Evolutionary conservation across 2,113 vertebrate genomes (phyloP).

Genomic region (Potamarius usumacintae): DNA sequence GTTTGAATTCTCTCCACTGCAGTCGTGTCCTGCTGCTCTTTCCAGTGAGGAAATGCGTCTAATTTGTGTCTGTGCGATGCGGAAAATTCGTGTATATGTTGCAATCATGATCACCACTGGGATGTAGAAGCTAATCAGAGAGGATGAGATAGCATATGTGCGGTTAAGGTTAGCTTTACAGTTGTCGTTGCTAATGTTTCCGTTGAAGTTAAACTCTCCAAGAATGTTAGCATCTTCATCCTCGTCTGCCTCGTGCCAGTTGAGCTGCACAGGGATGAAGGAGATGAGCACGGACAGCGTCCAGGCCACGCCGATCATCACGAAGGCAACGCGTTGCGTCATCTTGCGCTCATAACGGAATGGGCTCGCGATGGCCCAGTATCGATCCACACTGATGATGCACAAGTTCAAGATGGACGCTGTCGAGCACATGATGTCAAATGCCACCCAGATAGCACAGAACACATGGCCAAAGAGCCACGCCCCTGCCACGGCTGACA

Average conservation of each 20-base stretch:
- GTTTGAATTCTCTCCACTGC: conserved; percentile 55
- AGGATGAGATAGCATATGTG: conserved; percentile 78
- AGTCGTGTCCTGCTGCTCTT: conserved; percentile 70
- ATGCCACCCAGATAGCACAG: conserved; percentile 80
- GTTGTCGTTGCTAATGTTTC: conserved; percentile 50
- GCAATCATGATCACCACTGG: conserved; percentile 80
- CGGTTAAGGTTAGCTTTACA: conserved; percentile 78
- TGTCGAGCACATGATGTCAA: conserved; percentile 78
- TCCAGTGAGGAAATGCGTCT: conserved; percentile 77
- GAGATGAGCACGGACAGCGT: conserved; percentile 77
- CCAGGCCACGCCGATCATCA: conserved; percentile 76
- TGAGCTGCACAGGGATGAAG: conserved; percentile 79
- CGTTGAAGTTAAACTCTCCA: conserved; percentile 27
- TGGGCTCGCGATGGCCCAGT: conserved; percentile 81
- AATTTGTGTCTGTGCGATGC: conserved; percentile 82
- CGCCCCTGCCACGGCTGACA: conserved; percentile 72
- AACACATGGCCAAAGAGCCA: conserved; percentile 76
- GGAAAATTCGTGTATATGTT: conserved; percentile 80
- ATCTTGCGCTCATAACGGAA: conserved; percentile 78
- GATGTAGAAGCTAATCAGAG: conserved; percentile 77
- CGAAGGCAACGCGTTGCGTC: conserved; percentile 74
- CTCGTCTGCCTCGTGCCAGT: conserved; percentile 74
- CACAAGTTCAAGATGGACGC: conserved; percentile 76
- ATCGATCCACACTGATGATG: conserved; percentile 82
- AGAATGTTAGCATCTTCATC: conserved; percentile 32